phyloP scores from a whole-genome alignment of 2,113 vertebrate species.

The Cyanoderma ruficeps region DNA sequence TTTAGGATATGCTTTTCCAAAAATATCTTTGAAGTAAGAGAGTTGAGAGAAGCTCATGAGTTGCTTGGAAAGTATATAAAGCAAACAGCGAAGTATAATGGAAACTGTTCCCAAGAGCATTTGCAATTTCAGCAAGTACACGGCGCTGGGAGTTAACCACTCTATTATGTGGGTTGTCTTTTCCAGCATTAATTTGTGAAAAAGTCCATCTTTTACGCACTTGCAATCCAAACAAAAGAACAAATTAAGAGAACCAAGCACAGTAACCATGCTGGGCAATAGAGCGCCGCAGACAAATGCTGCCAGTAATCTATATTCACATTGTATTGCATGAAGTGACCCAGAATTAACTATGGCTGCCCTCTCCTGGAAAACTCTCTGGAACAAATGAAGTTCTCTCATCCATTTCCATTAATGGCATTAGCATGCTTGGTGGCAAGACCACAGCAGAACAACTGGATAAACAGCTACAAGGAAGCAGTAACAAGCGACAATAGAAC shows the following conservation, averaged over 20 bases:
- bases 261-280: conserved; percentile 17
- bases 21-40: background rate
- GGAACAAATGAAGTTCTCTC: conserved; percentile 29
- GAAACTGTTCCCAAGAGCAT: background rate
- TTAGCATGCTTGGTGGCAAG: conserved; percentile 11
- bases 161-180: background rate
- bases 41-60: background rate
- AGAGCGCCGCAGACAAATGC: background rate
- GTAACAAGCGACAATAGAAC: background rate
- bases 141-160: background rate
- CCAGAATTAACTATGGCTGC: conserved; percentile 61
- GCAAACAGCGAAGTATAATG: background rate
- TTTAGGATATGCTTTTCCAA: background rate
- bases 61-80: background rate
- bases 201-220: background rate
- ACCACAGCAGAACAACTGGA: background rate
- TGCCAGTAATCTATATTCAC: conserved; percentile 29
- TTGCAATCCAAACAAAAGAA: conserved; percentile 33
- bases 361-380: conserved; percentile 45
- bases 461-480: background rate
- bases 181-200: conserved; percentile 24
- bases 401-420: conserved; percentile 10
- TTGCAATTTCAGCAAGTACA: background rate
- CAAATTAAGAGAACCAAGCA: conserved; percentile 35
- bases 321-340: background rate